Percentiles rank a stretch among this genome's conserved stretches.
Evolutionary conservation across 1,140 invertebrate genomes (phyloP).

Genomic region (Potamilus streckersoni): DNA sequence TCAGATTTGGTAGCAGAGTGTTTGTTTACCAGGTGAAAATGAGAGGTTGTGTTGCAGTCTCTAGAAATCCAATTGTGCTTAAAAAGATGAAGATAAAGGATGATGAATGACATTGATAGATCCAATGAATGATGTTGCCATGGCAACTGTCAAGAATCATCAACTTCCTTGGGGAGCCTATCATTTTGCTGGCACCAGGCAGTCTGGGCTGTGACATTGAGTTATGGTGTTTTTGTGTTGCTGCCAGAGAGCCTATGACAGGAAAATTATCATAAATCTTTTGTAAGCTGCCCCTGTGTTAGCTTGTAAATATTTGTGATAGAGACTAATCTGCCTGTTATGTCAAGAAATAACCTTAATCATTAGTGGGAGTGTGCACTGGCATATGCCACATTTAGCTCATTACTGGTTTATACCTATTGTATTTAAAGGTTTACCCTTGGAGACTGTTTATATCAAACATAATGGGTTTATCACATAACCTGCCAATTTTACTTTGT

Average conservation of each 20-base stretch:
- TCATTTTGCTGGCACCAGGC: slow-evolving; percentile 44
- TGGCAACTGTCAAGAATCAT: slow-evolving; percentile 53
- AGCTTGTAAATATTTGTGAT: slow-evolving; percentile 45
- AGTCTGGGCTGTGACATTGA: slow-evolving; percentile 44
- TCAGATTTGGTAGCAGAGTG: too few relatives aligned
- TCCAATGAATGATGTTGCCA: slow-evolving; percentile 47
- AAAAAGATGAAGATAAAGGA: slow-evolving; percentile 43
- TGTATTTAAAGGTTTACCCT: background rate
- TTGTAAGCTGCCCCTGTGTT: slow-evolving; percentile 33
- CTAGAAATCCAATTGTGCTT: slow-evolving; percentile 12
- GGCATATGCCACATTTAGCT: slow-evolving; percentile 28
- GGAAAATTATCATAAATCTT: slow-evolving; percentile 56
- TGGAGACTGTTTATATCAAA: slow-evolving; percentile 3
- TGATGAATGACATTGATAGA: slow-evolving; percentile 54
- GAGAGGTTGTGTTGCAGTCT: too few relatives aligned
- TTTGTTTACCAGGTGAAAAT: too few relatives aligned
- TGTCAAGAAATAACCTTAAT: slow-evolving; percentile 26
- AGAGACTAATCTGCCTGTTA: slow-evolving; percentile 32
- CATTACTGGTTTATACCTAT: slow-evolving; percentile 17
- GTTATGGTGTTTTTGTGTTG: slow-evolving; percentile 52
- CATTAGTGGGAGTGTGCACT: slow-evolving; percentile 20
- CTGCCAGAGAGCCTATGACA: slow-evolving; percentile 47
- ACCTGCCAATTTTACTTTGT: too few relatives aligned
- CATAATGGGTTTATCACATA: slow-evolving; percentile 2
- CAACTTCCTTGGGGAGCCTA: slow-evolving; percentile 43